Conservation (phyloP, 2,888 invertebrate species). For the Lasioglossum calceatum region DNA sequence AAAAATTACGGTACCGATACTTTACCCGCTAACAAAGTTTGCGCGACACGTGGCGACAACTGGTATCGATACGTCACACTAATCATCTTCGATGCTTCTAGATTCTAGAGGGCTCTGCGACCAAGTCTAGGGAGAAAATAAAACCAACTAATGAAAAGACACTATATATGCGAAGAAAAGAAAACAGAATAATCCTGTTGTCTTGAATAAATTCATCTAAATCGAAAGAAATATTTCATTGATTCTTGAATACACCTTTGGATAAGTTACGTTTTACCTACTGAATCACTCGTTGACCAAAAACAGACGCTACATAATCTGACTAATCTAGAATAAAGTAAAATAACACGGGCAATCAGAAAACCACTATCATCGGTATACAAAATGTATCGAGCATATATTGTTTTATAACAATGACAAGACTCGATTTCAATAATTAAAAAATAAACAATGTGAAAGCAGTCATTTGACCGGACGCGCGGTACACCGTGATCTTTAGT, state of each 20-base stretch:
- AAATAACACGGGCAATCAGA: too few species aligned
- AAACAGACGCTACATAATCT: neutral
- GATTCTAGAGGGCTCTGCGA: conserved; percentile 17
- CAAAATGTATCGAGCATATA: too few species aligned
- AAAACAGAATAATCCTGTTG: neutral
- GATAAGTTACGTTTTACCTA: neutral
- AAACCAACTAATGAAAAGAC: conserved; percentile 41
- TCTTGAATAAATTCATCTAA: neutral
- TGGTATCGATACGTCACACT: neutral
- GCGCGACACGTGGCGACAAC: conserved; percentile 42
- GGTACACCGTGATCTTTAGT: too few species aligned
- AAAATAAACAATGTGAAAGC: too few species aligned
- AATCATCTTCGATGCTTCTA: neutral
- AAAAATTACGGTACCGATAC: conserved; percentile 31
- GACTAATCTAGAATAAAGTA: too few species aligned
- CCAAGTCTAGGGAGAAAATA: conserved; percentile 38
- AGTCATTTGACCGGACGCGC: too few species aligned
- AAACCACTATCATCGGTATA: neutral
- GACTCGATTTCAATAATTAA: too few species aligned
- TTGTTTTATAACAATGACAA: too few species aligned
- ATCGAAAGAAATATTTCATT: neutral
- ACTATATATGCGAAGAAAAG: neutral
- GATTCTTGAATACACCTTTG: neutral
- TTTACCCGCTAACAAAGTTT: conserved; percentile 25
- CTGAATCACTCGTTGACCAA: neutral